Evolutionary conservation across 2,888 invertebrate species (phyloP).

Genomic region (Tyria jacobaeae): DNA sequence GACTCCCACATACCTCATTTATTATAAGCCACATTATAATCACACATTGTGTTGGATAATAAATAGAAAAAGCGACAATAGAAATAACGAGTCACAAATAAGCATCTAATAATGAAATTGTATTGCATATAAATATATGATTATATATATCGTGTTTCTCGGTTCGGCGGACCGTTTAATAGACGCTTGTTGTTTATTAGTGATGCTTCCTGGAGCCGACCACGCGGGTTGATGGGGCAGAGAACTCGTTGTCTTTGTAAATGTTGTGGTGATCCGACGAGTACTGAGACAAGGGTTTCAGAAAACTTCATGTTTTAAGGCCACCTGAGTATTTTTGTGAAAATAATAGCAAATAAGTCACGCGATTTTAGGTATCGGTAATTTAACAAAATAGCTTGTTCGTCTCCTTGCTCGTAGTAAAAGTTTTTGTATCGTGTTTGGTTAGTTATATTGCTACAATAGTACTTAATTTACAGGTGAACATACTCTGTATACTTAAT

Average conservation of each 20-base stretch:
- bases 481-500: not conserved
- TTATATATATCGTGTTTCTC: conserved; percentile 74
- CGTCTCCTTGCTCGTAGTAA: no score
- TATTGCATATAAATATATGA: conserved; percentile 81
- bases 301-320: not conserved
- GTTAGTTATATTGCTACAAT: conserved; percentile 6
- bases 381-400: not conserved
- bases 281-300: not conserved
- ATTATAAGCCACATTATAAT: conserved; percentile 83
- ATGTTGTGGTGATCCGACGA: conserved; percentile 8
- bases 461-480: not conserved
- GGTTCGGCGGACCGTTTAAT: conserved; percentile 82
- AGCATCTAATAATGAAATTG: conserved; percentile 85
- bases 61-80: conserved; percentile 85
- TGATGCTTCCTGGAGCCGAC: conserved; percentile 66
- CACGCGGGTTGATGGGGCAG: conserved; percentile 18
- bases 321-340: not conserved
- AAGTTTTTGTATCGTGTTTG: conserved; percentile 2
- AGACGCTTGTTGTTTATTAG: conserved; percentile 71
- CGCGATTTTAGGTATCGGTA: not conserved
- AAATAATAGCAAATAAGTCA: not conserved
- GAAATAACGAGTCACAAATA: conserved; percentile 83
- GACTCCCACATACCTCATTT: conserved; percentile 78
- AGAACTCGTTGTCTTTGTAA: conserved; percentile 27
- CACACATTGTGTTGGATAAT: conserved; percentile 82